Evolutionary conservation across 2,797 vertebrate genomes (phyloP), one percentile per base, ranked within the genome.

Genomic region (Eulemur coronatus): DNA sequence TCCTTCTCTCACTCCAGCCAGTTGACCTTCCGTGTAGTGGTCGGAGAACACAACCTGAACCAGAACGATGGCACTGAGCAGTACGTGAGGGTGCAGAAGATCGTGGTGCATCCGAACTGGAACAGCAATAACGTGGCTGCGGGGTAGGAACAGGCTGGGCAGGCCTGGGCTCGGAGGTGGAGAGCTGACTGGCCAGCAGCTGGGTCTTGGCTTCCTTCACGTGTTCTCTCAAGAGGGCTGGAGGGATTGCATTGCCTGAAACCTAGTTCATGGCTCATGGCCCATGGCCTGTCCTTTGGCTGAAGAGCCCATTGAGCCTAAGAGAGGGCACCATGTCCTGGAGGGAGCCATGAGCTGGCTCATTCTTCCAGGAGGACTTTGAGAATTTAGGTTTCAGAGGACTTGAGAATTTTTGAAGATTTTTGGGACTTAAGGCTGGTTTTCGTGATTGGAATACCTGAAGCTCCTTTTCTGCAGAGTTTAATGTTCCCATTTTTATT

Each of bases 31-130:
- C 99, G 99, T 0, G 99, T 99, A 20, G 98, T 99, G 92, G 98
- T 99, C 0, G 99, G 99, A 26, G 99, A 99, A 0, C 99, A 99
- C 97, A 98, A 99, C 98, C 98, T 99, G 96, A 91, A 98, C 97
- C 0, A 0, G 0, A 41, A 98, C 0, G 99, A 99, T 0, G 99
- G 99, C 89, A 98, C 7, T 0, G 99, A 99, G 98, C 99, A 99
- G 98, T 78, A 98, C 91, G 97, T 99, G 97, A 96, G 75, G 0
- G 98, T 99, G 89, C 99, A 98, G 94, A 84, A 1, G 0, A 99
- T 99, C 41, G 2, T 99, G 97, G 4, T 99, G 46, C 99, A 99
- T 72, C 98, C 99, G 20, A 80, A 35, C 7, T 99, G 99, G 99
- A 99, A 99, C 98, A 43, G 92, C 67, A 99, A 98, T 92, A 99